These are phyloP conservation scores for Uloborus plumipes DNA, from an alignment of 2,888 invertebrate species.

Conservation along the genomic window DNA sequence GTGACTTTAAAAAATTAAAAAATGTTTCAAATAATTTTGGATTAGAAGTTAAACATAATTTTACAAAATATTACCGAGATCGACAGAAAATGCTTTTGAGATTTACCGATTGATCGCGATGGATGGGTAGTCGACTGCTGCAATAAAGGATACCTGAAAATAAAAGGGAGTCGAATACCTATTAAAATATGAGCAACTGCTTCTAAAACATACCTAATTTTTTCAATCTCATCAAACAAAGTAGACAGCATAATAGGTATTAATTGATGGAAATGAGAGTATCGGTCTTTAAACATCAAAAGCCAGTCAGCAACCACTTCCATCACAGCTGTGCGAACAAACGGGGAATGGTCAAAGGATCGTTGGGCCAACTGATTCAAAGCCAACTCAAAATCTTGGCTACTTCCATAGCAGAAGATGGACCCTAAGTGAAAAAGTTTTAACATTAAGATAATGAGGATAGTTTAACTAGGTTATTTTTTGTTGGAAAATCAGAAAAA, in stretches of 20 bases:
- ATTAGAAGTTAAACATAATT: no score
- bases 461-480: neutral
- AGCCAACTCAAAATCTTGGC: conserved; percentile 80
- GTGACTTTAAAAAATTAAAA: no score
- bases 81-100: no score
- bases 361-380: conserved; percentile 87
- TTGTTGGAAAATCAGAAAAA: neutral
- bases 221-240: conserved; percentile 84
- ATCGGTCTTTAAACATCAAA: conserved; percentile 83
- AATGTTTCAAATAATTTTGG: no score
- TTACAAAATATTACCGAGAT: no score
- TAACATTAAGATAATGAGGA: neutral
- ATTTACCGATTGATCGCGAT: no score
- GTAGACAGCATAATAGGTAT: conserved; percentile 88
- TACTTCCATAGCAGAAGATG: conserved; percentile 79
- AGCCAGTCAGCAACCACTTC: conserved; percentile 84
- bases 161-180: neutral
- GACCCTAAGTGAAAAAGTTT: conserved; percentile 70
- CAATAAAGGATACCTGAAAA: no score
- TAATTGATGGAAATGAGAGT: conserved; percentile 89
- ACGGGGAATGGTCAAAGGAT: conserved; percentile 85
- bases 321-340: conserved; percentile 83
- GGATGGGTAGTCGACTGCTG: no score
- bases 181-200: neutral
- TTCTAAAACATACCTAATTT: conserved; percentile 73